phyloP scores from a whole-genome alignment of 53 echinoderm and acorn worm genomes.

The Arbacia lixula region DNA sequence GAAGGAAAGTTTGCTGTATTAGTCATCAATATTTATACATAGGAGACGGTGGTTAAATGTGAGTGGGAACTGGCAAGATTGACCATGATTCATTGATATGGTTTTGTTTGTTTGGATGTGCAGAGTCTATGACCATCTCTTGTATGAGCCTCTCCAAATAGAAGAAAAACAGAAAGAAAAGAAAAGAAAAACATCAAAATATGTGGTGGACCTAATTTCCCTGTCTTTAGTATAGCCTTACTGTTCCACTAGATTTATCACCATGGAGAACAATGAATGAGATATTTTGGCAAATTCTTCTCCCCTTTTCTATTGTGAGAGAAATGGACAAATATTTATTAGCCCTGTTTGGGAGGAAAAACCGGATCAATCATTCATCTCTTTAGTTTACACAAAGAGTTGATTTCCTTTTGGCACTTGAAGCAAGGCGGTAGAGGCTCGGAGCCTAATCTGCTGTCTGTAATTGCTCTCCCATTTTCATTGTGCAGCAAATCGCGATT shows the following conservation, averaged over 20 bases:
- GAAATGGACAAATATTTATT: slow-evolving; percentile 47
- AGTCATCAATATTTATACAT: too few relatives aligned
- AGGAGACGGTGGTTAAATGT: too few relatives aligned
- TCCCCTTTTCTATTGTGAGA: slow-evolving; percentile 1
- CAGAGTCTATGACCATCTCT: slow-evolving; percentile 39
- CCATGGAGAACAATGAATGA: slow-evolving; percentile 4
- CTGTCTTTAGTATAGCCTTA: not conserved
- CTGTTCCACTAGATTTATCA: slow-evolving; percentile 43
- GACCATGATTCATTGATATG: slow-evolving; percentile 37
- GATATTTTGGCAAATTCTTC: slow-evolving; percentile 53
- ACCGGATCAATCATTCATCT: slow-evolving; percentile 33
- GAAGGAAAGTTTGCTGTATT: too few relatives aligned
- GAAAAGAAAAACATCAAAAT: slow-evolving; percentile 38
- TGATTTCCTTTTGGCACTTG: slow-evolving; percentile 22
- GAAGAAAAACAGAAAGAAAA: not conserved
- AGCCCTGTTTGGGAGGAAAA: slow-evolving; percentile 34
- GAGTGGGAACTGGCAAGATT: too few relatives aligned
- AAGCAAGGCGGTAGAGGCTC: too few relatives aligned
- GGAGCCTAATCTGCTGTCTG: too few relatives aligned
- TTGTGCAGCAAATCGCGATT: too few relatives aligned
- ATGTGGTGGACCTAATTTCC: slow-evolving; percentile 21
- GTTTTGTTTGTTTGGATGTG: slow-evolving; percentile 45
- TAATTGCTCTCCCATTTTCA: too few relatives aligned
- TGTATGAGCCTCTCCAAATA: not conserved
- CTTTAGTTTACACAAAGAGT: slow-evolving; percentile 16